Evolutionary conservation across 2,888 invertebrate genomes (phyloP).

Genomic region (Leucophora obtusa): DNA sequence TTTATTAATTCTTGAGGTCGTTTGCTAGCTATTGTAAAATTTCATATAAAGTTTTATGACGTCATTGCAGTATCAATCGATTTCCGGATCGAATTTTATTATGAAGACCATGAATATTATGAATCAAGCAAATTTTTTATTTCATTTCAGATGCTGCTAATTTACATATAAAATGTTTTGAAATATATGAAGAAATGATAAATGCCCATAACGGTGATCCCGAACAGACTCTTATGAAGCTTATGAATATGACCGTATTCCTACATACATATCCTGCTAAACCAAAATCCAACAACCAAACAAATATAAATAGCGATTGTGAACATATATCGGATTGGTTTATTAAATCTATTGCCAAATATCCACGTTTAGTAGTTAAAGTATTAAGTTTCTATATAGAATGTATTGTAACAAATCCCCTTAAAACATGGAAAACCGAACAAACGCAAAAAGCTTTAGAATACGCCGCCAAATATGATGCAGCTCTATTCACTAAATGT

Average conservation of each 20-base stretch:
- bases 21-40: too few species aligned
- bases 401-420: conserved; percentile 74
- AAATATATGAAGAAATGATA: conserved; percentile 74
- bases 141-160: conserved; percentile 70
- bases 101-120: too few species aligned
- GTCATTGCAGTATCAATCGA: too few species aligned
- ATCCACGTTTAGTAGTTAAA: conserved; percentile 72
- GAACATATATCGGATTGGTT: conserved; percentile 78
- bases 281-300: conserved; percentile 63
- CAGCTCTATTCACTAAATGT: conserved; percentile 76
- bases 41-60: too few species aligned
- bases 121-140: too few species aligned
- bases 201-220: conserved; percentile 77
- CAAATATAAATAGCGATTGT: conserved; percentile 64
- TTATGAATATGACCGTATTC: conserved; percentile 74
- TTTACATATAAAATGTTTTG: conserved; percentile 75
- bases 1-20: too few species aligned
- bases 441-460: conserved; percentile 74
- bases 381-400: conserved; percentile 74
- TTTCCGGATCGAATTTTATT: too few species aligned
- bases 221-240: conserved; percentile 73
- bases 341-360: conserved; percentile 74
- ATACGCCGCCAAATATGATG: conserved; percentile 78
- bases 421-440: conserved; percentile 73
- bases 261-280: conserved; percentile 73